These are phyloP conservation scores for Drosophila lutescens DNA, from an alignment of 2,888 invertebrate genomes.

Conservation along the genomic window DNA sequence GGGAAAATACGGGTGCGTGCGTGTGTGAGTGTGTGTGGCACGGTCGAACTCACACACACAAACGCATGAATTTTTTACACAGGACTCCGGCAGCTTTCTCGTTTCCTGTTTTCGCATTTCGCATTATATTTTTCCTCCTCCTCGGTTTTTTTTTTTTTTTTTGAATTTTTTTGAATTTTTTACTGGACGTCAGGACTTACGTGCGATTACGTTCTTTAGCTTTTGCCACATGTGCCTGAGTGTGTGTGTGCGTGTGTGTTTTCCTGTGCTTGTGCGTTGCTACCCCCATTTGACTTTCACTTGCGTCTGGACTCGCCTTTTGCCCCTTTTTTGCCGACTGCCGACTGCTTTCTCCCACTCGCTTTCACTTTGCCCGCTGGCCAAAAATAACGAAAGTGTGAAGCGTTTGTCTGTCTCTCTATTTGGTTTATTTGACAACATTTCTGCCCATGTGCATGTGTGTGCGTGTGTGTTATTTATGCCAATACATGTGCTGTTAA, in stretches of 20 bases:
- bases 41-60: constrained; percentile 26
- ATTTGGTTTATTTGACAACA: constrained; percentile 73
- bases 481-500: constrained; percentile 42
- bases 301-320: constrained; percentile 58
- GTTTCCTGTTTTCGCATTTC: constrained; percentile 54
- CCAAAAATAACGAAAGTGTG: constrained; percentile 56
- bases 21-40: constrained; percentile 9
- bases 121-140: background rate
- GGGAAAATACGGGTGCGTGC: constrained; percentile 15
- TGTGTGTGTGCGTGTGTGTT: constrained; percentile 22
- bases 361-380: constrained; percentile 43
- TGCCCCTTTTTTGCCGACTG: constrained; percentile 24
- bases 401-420: constrained; percentile 59
- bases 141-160: constrained; percentile 10
- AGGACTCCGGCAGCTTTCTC: constrained; percentile 47
- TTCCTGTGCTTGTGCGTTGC: constrained; percentile 31
- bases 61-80: constrained; percentile 68
- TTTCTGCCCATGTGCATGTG: constrained; percentile 44
- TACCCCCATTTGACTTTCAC: constrained; percentile 67
- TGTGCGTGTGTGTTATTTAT: constrained; percentile 33
- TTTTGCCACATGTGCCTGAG: constrained; percentile 27
- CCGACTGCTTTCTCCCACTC: constrained; percentile 2
- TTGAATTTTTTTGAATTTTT: constrained; percentile 68
- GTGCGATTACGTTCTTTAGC: constrained; percentile 72
- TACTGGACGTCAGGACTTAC: constrained; percentile 71